A percentile compares a stretch with the other conserved stretches of the same genome.
Evolutionary conservation across 2,888 invertebrate genomes (phyloP).

Genomic region (Epinotia nisella): DNA sequence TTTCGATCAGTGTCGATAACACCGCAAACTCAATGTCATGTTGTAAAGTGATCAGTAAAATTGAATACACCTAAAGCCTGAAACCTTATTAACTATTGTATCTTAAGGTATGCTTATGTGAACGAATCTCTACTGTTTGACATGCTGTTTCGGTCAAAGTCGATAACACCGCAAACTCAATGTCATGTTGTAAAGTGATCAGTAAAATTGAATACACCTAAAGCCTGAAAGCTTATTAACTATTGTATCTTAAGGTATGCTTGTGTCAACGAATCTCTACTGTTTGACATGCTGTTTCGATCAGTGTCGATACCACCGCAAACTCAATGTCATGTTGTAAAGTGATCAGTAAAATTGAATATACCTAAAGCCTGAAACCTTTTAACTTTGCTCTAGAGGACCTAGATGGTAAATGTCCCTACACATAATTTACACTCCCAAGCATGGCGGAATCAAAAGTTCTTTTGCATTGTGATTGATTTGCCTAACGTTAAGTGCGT

Average conservation of each 20-base stretch:
- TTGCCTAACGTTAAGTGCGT: slow-evolving; percentile 60
- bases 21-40: neutral
- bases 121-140: neutral
- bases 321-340: neutral
- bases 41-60: neutral
- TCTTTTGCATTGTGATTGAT: slow-evolving; percentile 43
- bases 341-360: neutral
- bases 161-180: neutral
- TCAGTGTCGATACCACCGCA: neutral
- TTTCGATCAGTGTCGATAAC: neutral
- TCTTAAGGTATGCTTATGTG: slow-evolving; percentile 13
- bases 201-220: neutral
- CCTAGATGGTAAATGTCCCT: too few relatives aligned
- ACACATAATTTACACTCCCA: neutral
- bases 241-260: slow-evolving; percentile 20
- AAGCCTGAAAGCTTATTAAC: too few relatives aligned
- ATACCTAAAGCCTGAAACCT: too few relatives aligned
- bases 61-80: too few relatives aligned
- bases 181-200: neutral
- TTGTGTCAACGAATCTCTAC: slow-evolving; percentile 8
- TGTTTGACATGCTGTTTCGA: neutral
- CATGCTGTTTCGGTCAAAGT: neutral
- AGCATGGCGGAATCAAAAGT: slow-evolving; percentile 1
- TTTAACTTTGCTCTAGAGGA: too few relatives aligned
- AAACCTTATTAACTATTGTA: too few relatives aligned